phyloP scores from a whole-genome alignment of 2,113 vertebrate genomes.

The Callipepla californica region DNA sequence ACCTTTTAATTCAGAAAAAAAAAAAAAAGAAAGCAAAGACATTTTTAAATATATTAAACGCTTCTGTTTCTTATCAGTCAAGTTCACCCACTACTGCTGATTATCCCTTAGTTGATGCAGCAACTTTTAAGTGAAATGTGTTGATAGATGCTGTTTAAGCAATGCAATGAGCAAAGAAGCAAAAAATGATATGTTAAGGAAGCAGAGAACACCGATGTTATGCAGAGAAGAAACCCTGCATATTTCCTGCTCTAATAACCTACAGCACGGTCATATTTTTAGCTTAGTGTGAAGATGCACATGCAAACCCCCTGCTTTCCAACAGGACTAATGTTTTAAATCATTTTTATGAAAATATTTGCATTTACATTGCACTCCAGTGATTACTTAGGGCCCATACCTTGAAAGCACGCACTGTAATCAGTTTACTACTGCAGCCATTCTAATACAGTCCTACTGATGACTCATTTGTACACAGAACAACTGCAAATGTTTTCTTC shows the following conservation, averaged over 20 bases:
- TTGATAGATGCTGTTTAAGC: slow-evolving; percentile 39
- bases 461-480: neutral
- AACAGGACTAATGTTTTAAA: slow-evolving; percentile 50
- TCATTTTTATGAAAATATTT: slow-evolving; percentile 68
- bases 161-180: slow-evolving; percentile 37
- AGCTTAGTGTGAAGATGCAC: slow-evolving; percentile 19
- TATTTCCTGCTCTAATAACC: slow-evolving; percentile 55
- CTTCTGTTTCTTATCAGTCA: neutral
- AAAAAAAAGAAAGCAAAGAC: neutral
- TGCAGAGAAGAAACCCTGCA: neutral
- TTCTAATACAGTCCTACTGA: slow-evolving; percentile 2
- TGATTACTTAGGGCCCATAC: slow-evolving; percentile 39
- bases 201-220: neutral
- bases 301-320: slow-evolving; percentile 10
- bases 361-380: slow-evolving; percentile 58
- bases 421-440: slow-evolving; percentile 37
- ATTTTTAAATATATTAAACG: neutral
- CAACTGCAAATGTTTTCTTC: neutral
- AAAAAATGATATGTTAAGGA: slow-evolving; percentile 33
- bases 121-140: slow-evolving; percentile 43
- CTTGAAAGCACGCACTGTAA: slow-evolving; percentile 30
- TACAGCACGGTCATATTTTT: slow-evolving; percentile 29
- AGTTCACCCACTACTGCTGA: slow-evolving; percentile 4
- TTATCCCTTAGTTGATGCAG: neutral
- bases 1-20: slow-evolving; percentile 5